Evolutionary conservation across 2,888 invertebrate genomes (phyloP), one percentile per base, ranked within the genome.

Genomic region (Xanthorhoe spadicearia): DNA sequence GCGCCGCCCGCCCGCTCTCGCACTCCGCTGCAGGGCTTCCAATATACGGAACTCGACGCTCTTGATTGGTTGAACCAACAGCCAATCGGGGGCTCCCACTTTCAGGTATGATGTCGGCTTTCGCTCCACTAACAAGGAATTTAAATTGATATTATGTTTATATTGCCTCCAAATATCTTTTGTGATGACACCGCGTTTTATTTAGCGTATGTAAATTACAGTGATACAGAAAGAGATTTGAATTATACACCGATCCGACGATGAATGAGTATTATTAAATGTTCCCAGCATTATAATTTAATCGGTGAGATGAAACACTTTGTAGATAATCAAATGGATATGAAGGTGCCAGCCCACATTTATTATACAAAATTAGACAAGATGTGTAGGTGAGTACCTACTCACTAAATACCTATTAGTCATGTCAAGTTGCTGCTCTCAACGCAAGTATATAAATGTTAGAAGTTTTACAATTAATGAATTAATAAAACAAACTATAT

Each of bases 141-240:
- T 93, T 92, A 92, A 92, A 92, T 93, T 93, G 93, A 92, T 93
- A 92, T 92, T 92, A 92, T 93, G 92, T 92, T 93, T 92, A 93
- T 92, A 93, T 92, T 93, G 92, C 91, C 89, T 91, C 92, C 92
- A 92, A 92, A 93, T 90, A 90, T 92, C 89, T 92, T 93, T 92
- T 93, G 93, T 93, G 92, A 93, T 92, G 92, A 92, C 92, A 93
- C 93, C 92, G 92, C 93, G 91, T 92, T 92, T 92, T 92, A 93
- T 92, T 93, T 90, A 91, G 88, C 90, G 86, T 92, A 92, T 92
- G 92, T 92, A 92, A 92, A 92, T 92, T 92, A 90, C 88, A 84
- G 84, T 85, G 88, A 89, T 92, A 90, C 88, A 89, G 88, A 91
- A 90, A 89, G 87, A 89, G 87, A 88, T 90, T 90, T 89, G 89